Percentiles rank a stretch among this genome's conserved stretches.
These are phyloP conservation scores for Dynastes tityus DNA, from an alignment of 2,888 invertebrate species.

Conservation along the genomic window DNA sequence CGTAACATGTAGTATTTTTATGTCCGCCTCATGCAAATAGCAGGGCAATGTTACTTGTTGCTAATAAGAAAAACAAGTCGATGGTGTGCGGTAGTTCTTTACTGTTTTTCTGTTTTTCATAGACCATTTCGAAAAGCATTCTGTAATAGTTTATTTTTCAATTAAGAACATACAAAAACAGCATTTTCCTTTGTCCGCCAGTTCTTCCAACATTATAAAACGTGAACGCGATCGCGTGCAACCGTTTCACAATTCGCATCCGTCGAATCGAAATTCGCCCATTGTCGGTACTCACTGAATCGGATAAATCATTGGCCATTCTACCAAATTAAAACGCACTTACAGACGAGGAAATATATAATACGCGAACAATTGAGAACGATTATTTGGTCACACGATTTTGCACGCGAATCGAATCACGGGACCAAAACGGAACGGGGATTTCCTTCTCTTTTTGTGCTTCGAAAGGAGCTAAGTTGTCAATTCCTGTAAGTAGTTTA, in stretches of 20 bases:
- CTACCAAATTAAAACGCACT: constrained; percentile 18
- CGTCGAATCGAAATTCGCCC: constrained; percentile 51
- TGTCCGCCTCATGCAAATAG: too few relatives aligned
- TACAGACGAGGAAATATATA: neutral
- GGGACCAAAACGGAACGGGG: constrained; percentile 3
- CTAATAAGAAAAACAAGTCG: too few relatives aligned
- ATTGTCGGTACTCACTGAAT: constrained; percentile 54
- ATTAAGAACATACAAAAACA: too few relatives aligned
- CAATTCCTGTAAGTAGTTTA: neutral
- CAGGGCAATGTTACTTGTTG: too few relatives aligned
- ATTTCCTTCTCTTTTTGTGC: neutral
- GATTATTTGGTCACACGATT: constrained; percentile 36
- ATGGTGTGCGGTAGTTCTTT: too few relatives aligned
- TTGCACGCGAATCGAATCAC: constrained; percentile 11
- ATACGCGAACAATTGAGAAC: constrained; percentile 11
- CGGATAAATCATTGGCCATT: constrained; percentile 53
- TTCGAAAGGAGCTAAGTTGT: constrained; percentile 14
- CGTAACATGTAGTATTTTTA: too few relatives aligned
- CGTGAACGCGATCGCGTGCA: constrained; percentile 54
- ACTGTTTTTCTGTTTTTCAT: too few relatives aligned
- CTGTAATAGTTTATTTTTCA: too few relatives aligned
- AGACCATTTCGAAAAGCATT: too few relatives aligned
- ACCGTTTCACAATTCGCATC: constrained; percentile 55
- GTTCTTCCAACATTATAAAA: neutral
- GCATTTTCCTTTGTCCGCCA: too few relatives aligned